Conservation (phyloP, 2,797 vertebrate species). For the Chromis chromis region DNA sequence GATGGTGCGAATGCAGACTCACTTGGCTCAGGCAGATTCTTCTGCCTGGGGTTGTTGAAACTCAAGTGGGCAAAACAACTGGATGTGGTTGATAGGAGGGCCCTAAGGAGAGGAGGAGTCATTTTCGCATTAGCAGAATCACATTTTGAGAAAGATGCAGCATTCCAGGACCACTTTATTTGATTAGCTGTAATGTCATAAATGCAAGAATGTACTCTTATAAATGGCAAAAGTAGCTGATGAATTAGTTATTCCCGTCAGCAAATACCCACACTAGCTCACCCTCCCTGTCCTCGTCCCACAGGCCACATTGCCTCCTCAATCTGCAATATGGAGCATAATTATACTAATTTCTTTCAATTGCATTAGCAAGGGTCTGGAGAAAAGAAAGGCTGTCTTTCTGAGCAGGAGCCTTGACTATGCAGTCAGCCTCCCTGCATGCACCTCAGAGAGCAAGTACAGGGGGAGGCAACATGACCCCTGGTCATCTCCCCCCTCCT, state of each 20-base stretch:
- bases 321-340: constrained; percentile 83
- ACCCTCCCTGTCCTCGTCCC: constrained; percentile 69
- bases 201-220: constrained; percentile 83
- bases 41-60: constrained; percentile 14
- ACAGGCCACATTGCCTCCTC: constrained; percentile 79
- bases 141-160: constrained; percentile 80
- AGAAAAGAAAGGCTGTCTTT: constrained; percentile 87
- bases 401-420: constrained; percentile 69
- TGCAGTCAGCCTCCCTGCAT: constrained; percentile 70
- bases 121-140: constrained; percentile 83
- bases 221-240: constrained; percentile 81
- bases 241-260: constrained; percentile 85
- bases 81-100: constrained; percentile 30
- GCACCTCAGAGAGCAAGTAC: constrained; percentile 78
- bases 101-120: constrained; percentile 47
- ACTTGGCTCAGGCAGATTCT: constrained; percentile 28
- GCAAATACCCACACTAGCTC: constrained; percentile 81
- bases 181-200: constrained; percentile 85
- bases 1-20: constrained; percentile 25
- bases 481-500: constrained; percentile 53
- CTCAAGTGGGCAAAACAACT: constrained; percentile 36
- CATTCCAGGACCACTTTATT: constrained; percentile 83
- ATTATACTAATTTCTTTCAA: constrained; percentile 90
- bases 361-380: constrained; percentile 86
- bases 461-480: constrained; percentile 76